Percentiles rank a stretch among this genome's conserved stretches.
Conservation (phyloP, 2,797 vertebrate genomes). For the Peromyscus eremicus region DNA sequence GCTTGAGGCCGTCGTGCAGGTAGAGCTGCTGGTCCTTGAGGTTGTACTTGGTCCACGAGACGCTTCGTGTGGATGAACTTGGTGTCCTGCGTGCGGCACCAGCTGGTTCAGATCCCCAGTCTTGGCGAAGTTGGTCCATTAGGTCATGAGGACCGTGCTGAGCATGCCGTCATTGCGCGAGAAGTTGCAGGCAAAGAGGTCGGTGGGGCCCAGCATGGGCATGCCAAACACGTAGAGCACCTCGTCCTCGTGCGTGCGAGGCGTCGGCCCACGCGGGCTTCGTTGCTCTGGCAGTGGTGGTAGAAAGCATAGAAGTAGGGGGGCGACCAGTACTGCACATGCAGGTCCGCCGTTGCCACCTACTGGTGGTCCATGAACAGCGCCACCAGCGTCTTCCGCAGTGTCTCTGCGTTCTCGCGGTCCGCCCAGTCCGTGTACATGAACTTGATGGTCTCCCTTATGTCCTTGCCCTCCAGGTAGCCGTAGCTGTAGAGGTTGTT, state of each 20-base stretch:
- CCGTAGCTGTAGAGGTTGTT: conserved; percentile 87
- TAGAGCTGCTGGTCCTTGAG: not conserved
- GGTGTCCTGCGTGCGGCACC: not conserved
- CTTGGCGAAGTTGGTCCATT: conserved; percentile 99
- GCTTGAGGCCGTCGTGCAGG: not conserved
- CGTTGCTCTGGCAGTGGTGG: conserved; percentile 97
- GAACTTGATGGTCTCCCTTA: conserved; percentile 96
- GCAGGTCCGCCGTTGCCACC: conserved; percentile 97
- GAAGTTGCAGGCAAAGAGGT: conserved; percentile 98
- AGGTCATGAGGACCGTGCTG: conserved; percentile 98
- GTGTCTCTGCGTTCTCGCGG: conserved; percentile 95
- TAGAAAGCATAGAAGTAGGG: conserved; percentile 99
- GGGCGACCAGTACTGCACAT: conserved; percentile 97
- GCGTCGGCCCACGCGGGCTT: conserved; percentile 96
- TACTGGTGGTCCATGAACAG: conserved; percentile 98
- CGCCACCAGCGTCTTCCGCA: conserved; percentile 95
- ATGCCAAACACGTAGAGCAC: conserved; percentile 98
- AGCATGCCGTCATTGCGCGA: conserved; percentile 99
- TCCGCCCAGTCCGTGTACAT: conserved; percentile 99
- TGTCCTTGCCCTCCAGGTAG: conserved; percentile 95
- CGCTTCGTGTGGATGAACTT: fast-evolving
- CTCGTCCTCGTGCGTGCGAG: conserved; percentile 96
- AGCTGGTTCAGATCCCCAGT: conserved; percentile 89
- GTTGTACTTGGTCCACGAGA: not conserved
- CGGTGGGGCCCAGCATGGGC: conserved; percentile 96